phyloP scores from a whole-genome alignment of 2,113 vertebrate species.

The Pitta sordida region DNA sequence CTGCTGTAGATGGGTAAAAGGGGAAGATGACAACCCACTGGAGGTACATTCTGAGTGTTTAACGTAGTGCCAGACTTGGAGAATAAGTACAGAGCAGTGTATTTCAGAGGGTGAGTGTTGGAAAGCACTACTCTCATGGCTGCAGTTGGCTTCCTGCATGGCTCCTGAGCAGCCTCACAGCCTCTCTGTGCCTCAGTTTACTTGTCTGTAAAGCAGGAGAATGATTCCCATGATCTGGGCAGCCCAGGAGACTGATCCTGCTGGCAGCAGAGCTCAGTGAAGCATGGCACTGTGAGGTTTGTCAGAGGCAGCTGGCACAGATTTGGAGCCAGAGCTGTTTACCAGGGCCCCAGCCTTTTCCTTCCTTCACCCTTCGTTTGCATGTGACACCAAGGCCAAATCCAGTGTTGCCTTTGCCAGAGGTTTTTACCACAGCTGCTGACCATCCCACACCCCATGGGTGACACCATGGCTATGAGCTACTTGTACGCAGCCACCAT shows the following conservation, averaged over 20 bases:
- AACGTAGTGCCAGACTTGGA: not conserved
- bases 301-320: not conserved
- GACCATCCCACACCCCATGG: not conserved
- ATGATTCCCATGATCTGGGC: not conserved
- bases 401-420: not conserved
- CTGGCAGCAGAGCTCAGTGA: not conserved
- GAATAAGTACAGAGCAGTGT: not conserved
- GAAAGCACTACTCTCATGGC: not conserved
- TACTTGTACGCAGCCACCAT: not conserved
- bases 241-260: not conserved
- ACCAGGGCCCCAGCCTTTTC: not conserved
- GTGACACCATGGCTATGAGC: not conserved
- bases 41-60: not conserved
- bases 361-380: not conserved
- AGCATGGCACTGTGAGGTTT: not conserved
- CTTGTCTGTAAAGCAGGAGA: not conserved
- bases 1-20: not conserved
- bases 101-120: not conserved
- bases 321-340: not conserved
- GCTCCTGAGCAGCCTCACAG: not conserved
- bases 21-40: not conserved
- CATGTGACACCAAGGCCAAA: rapidly evolving
- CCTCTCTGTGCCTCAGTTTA: rapidly evolving
- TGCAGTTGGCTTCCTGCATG: not conserved
- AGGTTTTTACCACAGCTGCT: not conserved